Evolutionary conservation across 2,797 vertebrate species (phyloP).

Genomic region (Hipposideros larvatus): DNA sequence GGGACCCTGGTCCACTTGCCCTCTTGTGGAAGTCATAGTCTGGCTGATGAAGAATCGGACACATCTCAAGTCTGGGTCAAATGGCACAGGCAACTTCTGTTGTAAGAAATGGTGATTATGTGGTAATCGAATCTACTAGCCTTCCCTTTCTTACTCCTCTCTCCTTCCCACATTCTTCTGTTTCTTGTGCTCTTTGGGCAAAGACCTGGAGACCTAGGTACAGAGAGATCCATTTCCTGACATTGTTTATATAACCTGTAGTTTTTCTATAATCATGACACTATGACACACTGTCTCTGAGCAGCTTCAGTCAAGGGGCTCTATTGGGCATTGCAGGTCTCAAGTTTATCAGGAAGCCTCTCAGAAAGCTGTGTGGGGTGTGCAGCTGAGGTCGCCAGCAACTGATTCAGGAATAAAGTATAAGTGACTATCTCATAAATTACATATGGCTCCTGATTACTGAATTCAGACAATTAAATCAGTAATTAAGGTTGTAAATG

Average conservation of each 20-base stretch:
- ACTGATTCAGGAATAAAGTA: not conserved
- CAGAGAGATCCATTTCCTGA: not conserved
- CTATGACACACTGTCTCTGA: not conserved
- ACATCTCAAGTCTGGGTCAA: rapidly evolving
- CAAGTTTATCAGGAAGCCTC: not conserved
- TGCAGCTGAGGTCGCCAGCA: not conserved
- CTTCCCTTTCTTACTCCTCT: no score
- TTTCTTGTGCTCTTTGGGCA: not conserved
- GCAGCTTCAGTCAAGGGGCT: not conserved
- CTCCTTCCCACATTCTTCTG: not conserved
- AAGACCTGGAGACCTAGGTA: not conserved
- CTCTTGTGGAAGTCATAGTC: not conserved
- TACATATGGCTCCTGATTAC: not conserved
- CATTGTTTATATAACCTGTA: not conserved
- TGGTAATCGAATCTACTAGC: not conserved
- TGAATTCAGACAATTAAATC: not conserved
- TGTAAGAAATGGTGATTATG: not conserved
- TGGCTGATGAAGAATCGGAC: not conserved
- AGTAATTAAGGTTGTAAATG: not conserved
- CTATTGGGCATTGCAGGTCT: not conserved
- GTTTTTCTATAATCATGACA: not conserved
- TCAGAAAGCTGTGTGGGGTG: not conserved
- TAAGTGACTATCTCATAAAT: not conserved
- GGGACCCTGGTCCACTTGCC: rapidly evolving
- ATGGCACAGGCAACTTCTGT: not conserved